Percentiles rank a stretch among this genome's conserved stretches.
These are phyloP conservation scores for Bathynomus jamesi DNA, from an alignment of 1,140 invertebrate genomes.

Conservation along the genomic window DNA sequence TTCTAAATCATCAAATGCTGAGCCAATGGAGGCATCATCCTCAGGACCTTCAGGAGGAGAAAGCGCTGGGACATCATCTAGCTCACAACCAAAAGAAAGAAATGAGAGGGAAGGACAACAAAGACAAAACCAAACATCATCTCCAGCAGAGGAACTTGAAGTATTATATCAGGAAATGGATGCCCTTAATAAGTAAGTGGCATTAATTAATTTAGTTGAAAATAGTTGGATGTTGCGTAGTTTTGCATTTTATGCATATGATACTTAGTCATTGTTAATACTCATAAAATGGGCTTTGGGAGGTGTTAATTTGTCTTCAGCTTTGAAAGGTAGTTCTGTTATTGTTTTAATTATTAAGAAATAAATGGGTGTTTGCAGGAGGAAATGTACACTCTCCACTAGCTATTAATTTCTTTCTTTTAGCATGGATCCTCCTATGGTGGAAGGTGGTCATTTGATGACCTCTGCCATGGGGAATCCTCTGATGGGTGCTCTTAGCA, in stretches of 20 bases:
- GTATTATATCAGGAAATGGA: conserved; percentile 28
- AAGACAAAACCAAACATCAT: background rate
- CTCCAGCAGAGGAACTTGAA: conserved; percentile 12
- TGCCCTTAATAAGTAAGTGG: conserved; percentile 19
- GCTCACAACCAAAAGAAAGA: background rate
- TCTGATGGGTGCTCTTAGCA: conserved; percentile 21
- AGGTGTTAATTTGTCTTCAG: no score
- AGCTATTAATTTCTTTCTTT: no score
- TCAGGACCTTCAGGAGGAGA: conserved; percentile 24
- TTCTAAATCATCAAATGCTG: background rate
- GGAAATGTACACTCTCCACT: no score
- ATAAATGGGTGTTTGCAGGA: no score
- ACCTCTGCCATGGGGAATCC: background rate
- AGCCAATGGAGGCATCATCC: no score
- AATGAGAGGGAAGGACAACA: background rate
- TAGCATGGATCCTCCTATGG: conserved; percentile 24
- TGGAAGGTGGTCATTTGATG: conserved; percentile 14
- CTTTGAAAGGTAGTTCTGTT: no score
- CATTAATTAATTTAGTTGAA: background rate
- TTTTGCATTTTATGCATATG: no score
- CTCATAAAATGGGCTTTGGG: no score
- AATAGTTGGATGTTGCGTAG: no score
- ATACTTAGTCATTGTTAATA: no score
- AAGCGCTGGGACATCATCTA: conserved; percentile 6
- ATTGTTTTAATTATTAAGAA: no score